Conservation (phyloP, 2,888 invertebrate genomes). For the Antitype chi region DNA sequence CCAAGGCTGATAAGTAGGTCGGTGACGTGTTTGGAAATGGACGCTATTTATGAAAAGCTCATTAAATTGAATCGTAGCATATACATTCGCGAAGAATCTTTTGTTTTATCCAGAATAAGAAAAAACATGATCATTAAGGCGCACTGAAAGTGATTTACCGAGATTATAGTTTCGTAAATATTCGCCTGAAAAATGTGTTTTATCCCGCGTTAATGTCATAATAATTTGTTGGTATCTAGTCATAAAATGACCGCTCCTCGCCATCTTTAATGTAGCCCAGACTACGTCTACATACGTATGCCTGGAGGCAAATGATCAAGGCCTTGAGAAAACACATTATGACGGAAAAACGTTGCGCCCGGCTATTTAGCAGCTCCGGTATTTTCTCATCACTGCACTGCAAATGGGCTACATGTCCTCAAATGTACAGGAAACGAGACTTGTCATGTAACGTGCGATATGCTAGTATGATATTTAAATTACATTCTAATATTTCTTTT, state of each 20-base stretch:
- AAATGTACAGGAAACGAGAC: conserved; percentile 11
- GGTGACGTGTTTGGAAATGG: conserved; percentile 22
- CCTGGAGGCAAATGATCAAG: neutral
- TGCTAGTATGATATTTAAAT: neutral
- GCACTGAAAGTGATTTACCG: too few relatives aligned
- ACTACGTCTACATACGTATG: neutral
- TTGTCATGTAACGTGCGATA: neutral
- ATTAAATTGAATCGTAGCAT: conserved; percentile 28
- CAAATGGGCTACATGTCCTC: conserved; percentile 10
- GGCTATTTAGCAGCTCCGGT: conserved; percentile 21
- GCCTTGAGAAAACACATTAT: conserved; percentile 19
- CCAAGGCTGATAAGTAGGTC: neutral
- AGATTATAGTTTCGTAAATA: neutral
- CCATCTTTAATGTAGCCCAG: neutral
- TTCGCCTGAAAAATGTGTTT: neutral
- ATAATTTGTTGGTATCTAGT: neutral
- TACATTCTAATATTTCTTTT: neutral
- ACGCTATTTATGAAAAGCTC: conserved; percentile 38
- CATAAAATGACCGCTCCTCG: neutral
- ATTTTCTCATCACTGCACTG: conserved; percentile 44
- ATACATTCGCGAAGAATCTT: conserved; percentile 26
- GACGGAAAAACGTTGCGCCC: conserved; percentile 1
- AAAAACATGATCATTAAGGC: neutral
- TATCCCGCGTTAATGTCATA: too few relatives aligned
- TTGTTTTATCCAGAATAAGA: conserved; percentile 14